Base-by-base conservation (phyloP, 2,888 invertebrate genomes). In the Zhengitettix transpicula region DNA sequence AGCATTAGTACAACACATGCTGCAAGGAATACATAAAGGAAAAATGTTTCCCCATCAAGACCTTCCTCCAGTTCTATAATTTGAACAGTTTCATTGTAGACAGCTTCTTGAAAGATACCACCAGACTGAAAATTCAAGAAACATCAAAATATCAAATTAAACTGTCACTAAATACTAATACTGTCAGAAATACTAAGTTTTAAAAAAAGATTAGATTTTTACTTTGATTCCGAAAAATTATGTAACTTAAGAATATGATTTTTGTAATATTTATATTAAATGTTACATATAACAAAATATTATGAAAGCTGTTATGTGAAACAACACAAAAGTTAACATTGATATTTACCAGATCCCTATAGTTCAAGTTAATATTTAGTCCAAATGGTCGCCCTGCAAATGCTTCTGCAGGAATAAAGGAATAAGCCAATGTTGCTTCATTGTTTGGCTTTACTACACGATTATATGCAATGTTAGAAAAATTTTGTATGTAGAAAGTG, bases 401-500 rank as follows among this genome's bases (percentile, higher is more conserved):
- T n/a, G 89, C 85, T 70, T 99, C 99, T 59, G 92, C 90, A 40
- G 97, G 95, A 62, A 92, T 80, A 74, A 99, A 98, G 0, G 89
- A 89, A 75, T 99, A 99, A 40, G 89, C 87, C 60, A 99, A 84
- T 0, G 98, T 95, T 1, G 94, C 94, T 75, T 99, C 95, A 66
- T 93, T 87, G 59, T 85, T 83, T 0, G 97, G 89, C 67, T 90
- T 87, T 1, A 99, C 92, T 66, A 88, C 81, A 67, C 87, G 84
- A 70, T 91, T 88, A 75, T 89, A 95, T 1, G 85, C 82, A 68
- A 93, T 80, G 0, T 91, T 87, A 0, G 97, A 93, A 77, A 98
- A 99, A 77, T 99, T 99, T 76, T 98, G 97, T 66, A 99, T 95
- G 76, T 90, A 91, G 76, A 93, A 99, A 66, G 87, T 93, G 77